These are phyloP conservation scores for Trichonephila inaurata DNA, from an alignment of 1,140 invertebrate genomes.

Conservation along the genomic window DNA sequence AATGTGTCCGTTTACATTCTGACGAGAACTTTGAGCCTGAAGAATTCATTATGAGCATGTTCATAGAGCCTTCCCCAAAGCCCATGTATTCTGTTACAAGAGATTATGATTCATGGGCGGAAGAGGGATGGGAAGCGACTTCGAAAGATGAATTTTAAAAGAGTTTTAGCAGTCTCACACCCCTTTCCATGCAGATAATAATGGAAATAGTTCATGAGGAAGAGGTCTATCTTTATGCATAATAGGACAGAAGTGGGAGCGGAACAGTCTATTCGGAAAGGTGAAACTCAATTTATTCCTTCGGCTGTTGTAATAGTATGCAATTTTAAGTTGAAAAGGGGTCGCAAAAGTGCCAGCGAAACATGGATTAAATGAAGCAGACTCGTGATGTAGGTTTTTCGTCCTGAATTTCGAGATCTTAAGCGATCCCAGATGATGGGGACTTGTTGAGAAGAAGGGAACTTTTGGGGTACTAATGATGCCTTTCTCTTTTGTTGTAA, in stretches of 20 bases:
- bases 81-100: neutral
- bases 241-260: neutral
- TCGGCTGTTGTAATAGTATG: neutral
- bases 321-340: slow-evolving; percentile 5
- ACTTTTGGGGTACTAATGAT: neutral
- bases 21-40: neutral
- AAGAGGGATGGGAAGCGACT: neutral
- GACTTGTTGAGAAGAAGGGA: neutral
- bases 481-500: neutral
- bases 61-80: neutral
- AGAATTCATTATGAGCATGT: slow-evolving; percentile 15
- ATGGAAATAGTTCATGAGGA: neutral
- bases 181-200: neutral
- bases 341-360: neutral
- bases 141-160: slow-evolving; percentile 65
- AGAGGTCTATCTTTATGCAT: slow-evolving; percentile 12
- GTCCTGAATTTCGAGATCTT: neutral
- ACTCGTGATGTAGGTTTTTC: neutral
- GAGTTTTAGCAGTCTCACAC: slow-evolving; percentile 45
- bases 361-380: slow-evolving; percentile 27
- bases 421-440: neutral
- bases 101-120: slow-evolving; percentile 32
- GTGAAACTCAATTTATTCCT: slow-evolving; percentile 7
- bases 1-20: neutral
- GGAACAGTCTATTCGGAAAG: neutral